These are phyloP conservation scores for Idris sp. DNA, from an alignment of 1,140 invertebrate genomes.

Conservation along the genomic window DNA sequence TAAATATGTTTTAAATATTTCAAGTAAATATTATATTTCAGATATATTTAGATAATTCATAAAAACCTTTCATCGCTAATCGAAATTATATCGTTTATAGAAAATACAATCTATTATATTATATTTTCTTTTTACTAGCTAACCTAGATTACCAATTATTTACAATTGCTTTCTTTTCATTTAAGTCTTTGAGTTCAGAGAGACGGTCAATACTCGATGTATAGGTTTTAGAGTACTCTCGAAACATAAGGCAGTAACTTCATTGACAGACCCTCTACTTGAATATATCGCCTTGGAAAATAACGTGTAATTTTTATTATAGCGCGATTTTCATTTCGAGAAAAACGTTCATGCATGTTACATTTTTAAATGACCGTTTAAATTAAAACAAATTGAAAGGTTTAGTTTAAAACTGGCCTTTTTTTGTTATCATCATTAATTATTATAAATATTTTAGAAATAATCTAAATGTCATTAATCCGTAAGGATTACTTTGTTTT, in stretches of 20 bases:
- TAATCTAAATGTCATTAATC: too few relatives aligned
- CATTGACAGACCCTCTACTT: conserved; percentile 21
- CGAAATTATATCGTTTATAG: background rate
- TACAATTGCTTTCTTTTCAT: conserved; percentile 56
- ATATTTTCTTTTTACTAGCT: conserved; percentile 25
- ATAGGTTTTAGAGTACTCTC: conserved; percentile 31
- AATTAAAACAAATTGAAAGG: too few relatives aligned
- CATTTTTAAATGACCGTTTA: too few relatives aligned
- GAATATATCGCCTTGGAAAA: conserved; percentile 8
- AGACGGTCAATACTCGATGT: conserved; percentile 32
- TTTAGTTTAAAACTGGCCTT: too few relatives aligned
- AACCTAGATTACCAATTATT: conserved; percentile 41
- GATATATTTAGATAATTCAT: too few relatives aligned
- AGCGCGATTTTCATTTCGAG: background rate
- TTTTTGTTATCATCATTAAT: too few relatives aligned
- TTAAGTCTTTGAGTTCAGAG: conserved; percentile 21
- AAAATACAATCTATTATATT: conserved; percentile 8
- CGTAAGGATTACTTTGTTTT: too few relatives aligned
- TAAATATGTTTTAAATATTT: too few relatives aligned
- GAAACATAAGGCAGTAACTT: conserved; percentile 44
- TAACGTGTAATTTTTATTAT: conserved; percentile 15
- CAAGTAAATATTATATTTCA: too few relatives aligned
- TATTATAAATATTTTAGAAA: too few relatives aligned
- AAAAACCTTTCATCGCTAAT: too few relatives aligned
- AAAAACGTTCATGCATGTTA: too few relatives aligned